Evolutionary conservation across 2,113 vertebrate species (phyloP).

Genomic region (Rhombomys opimus): DNA sequence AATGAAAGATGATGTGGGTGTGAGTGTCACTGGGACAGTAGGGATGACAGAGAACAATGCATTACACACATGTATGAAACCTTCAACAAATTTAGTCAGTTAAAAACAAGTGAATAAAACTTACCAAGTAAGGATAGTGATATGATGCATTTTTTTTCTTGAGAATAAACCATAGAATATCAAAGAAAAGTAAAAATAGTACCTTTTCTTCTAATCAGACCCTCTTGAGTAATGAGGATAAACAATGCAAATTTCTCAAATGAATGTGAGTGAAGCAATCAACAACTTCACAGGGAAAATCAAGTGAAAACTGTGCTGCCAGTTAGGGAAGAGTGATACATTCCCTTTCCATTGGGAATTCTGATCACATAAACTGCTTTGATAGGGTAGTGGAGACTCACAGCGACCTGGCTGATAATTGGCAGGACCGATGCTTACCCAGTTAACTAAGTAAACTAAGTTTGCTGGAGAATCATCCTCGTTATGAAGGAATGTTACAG

Average conservation of each 20-base stretch:
- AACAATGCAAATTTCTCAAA: not conserved
- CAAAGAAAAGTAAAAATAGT: not conserved
- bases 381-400: not conserved
- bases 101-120: not conserved
- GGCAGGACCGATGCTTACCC: not conserved
- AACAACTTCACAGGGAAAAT: not conserved
- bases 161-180: not conserved
- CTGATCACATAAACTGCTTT: not conserved
- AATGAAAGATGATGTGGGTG: not conserved
- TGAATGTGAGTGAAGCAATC: not conserved
- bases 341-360: not conserved
- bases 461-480: not conserved
- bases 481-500: not conserved
- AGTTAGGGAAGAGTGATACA: not conserved
- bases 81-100: too few species aligned
- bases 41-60: not conserved
- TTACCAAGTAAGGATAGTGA: not conserved
- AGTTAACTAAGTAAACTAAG: not conserved
- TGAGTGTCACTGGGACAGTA: not conserved
- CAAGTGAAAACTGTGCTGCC: not conserved
- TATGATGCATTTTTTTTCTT: not conserved
- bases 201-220: slow-evolving; percentile 19
- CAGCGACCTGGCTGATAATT: not conserved
- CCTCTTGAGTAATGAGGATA: not conserved
- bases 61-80: not conserved